Conservation (phyloP, 1,140 invertebrate species). For the Metaphire vulgaris region DNA sequence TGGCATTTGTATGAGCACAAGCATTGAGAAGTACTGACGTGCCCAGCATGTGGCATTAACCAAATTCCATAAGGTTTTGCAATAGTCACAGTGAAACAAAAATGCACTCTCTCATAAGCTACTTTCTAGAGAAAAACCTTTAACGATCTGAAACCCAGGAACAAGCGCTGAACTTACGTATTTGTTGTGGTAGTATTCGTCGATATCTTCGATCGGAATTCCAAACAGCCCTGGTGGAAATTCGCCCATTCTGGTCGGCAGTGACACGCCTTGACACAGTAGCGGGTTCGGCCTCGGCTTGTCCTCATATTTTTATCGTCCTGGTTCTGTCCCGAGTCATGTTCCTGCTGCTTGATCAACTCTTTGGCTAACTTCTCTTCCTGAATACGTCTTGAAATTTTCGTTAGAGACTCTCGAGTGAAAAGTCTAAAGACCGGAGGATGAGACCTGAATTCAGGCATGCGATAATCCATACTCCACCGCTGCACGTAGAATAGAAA, state of each 20-base stretch:
- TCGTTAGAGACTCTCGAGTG: constrained; percentile 88
- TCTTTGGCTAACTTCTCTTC: constrained; percentile 66
- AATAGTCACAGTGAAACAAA: too few relatives aligned
- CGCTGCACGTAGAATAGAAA: too few relatives aligned
- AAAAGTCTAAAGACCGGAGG: constrained; percentile 75
- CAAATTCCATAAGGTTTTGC: too few relatives aligned
- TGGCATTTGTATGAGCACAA: too few relatives aligned
- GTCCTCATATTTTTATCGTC: constrained; percentile 36
- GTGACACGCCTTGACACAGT: constrained; percentile 44
- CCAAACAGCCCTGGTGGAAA: constrained; percentile 41
- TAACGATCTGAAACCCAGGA: too few relatives aligned
- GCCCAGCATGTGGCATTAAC: too few relatives aligned
- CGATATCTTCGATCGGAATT: constrained; percentile 48
- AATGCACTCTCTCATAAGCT: too few relatives aligned
- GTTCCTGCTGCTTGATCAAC: constrained; percentile 83
- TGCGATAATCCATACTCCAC: constrained; percentile 10
- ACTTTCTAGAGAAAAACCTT: too few relatives aligned
- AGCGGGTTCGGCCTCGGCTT: constrained; percentile 42
- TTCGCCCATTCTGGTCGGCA: constrained; percentile 44
- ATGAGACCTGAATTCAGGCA: neutral
- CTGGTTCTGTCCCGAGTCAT: constrained; percentile 57
- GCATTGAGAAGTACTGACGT: too few relatives aligned
- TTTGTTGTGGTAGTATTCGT: constrained; percentile 49
- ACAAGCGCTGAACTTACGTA: too few relatives aligned
- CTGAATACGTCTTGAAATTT: constrained; percentile 84